Conservation (phyloP, 1,140 invertebrate species). For the Paralvinella palmiformis region DNA sequence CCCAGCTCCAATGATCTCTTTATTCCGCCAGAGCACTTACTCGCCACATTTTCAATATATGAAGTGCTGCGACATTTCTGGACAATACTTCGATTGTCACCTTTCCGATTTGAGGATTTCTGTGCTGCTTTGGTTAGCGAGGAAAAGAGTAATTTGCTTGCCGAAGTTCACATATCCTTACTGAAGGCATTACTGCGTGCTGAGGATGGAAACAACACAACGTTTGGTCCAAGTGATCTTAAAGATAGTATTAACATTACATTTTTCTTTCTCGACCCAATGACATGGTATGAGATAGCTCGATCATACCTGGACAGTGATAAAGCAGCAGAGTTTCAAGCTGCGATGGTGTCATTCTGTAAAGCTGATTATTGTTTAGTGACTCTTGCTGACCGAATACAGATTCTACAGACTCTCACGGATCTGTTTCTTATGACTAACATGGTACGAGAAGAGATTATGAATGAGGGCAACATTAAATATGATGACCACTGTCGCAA, state of each 20-base stretch:
- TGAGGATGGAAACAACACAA: slow-evolving; percentile 89
- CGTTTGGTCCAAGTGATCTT: slow-evolving; percentile 90
- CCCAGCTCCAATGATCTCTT: slow-evolving; percentile 84
- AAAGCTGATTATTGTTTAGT: slow-evolving; percentile 73
- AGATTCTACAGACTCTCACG: slow-evolving; percentile 82
- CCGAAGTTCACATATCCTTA: slow-evolving; percentile 87
- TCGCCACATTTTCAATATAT: slow-evolving; percentile 65
- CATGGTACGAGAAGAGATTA: slow-evolving; percentile 83
- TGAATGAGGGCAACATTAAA: slow-evolving; percentile 82
- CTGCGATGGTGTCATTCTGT: slow-evolving; percentile 37
- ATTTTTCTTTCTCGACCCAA: slow-evolving; percentile 82
- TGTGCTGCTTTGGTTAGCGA: slow-evolving; percentile 85
- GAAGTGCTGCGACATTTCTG: slow-evolving; percentile 89
- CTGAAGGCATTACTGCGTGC: slow-evolving; percentile 85
- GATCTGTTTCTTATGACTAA: slow-evolving; percentile 92
- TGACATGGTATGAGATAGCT: slow-evolving; percentile 91
- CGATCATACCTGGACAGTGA: slow-evolving; percentile 68
- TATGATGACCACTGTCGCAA: slow-evolving; percentile 93
- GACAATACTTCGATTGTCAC: slow-evolving; percentile 80
- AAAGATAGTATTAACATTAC: slow-evolving; percentile 94
- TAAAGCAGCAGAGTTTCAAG: slow-evolving; percentile 59
- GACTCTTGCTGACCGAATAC: slow-evolving; percentile 71
- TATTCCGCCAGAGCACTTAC: slow-evolving; percentile 68
- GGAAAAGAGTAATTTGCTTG: slow-evolving; percentile 81
- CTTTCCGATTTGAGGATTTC: slow-evolving; percentile 93